A percentile compares a stretch with the other conserved stretches of the same genome.
Evolutionary conservation across 2,113 vertebrate species (phyloP).

Genomic region (Peromyscus leucopus): DNA sequence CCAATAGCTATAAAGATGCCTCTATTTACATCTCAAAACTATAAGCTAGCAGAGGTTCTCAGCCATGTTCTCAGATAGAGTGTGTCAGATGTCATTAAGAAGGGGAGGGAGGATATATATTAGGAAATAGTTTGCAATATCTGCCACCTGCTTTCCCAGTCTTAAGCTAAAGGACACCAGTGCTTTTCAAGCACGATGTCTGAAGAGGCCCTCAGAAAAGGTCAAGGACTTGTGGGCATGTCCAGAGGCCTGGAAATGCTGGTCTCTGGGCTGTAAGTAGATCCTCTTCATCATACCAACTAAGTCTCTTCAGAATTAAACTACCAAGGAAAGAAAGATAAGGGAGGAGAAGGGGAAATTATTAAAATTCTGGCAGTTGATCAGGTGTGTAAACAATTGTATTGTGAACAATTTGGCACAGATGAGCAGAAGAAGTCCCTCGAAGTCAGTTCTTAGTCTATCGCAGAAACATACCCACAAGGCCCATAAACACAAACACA

Average conservation of each 20-base stretch:
- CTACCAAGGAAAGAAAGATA: not conserved
- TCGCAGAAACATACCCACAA: not conserved
- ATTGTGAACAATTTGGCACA: not conserved
- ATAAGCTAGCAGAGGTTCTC: not conserved
- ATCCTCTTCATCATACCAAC: not conserved
- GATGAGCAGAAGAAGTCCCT: not conserved
- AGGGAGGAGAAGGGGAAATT: not conserved
- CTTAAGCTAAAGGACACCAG: not conserved
- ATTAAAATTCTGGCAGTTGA: not conserved
- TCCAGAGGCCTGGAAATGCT: not conserved
- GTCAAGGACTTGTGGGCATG: not conserved
- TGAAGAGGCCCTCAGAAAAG: not conserved
- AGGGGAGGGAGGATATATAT: not conserved
- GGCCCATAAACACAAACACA: not conserved
- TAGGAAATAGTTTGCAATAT: not conserved
- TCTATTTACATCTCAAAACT: not conserved
- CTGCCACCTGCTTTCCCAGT: not conserved
- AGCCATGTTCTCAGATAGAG: not conserved
- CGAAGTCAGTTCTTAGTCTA: not conserved
- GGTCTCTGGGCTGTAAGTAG: not conserved
- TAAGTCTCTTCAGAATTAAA: not conserved
- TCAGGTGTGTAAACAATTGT: not conserved
- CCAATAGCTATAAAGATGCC: not conserved
- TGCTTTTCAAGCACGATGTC: not conserved
- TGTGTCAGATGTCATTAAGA: not conserved